Evolutionary conservation across 2,888 invertebrate genomes (phyloP).

Genomic region (Ectobius pallidus): DNA sequence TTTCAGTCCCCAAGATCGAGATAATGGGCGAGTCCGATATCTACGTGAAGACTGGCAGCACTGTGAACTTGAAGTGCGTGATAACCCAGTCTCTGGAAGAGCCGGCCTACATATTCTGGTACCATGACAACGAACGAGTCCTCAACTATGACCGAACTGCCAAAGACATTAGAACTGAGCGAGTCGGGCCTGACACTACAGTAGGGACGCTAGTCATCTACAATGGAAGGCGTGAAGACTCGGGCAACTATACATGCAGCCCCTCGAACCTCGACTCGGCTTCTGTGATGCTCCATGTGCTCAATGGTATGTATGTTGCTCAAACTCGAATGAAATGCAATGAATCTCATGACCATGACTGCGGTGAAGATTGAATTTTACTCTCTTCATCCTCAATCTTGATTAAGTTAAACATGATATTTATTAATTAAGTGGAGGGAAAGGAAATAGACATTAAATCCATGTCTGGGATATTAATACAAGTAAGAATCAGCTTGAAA

Average conservation of each 20-base stretch:
- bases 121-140: slow-evolving; percentile 81
- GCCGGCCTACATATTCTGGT: slow-evolving; percentile 95
- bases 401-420: too few species aligned
- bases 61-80: slow-evolving; percentile 86
- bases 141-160: slow-evolving; percentile 74
- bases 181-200: slow-evolving; percentile 71
- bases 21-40: slow-evolving; percentile 88
- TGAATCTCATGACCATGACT: too few species aligned
- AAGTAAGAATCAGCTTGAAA: too few species aligned
- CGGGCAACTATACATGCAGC: slow-evolving; percentile 92
- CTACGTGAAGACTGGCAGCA: slow-evolving; percentile 90
- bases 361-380: too few species aligned
- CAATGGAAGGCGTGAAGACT: slow-evolving; percentile 74
- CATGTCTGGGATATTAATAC: too few species aligned
- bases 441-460: too few species aligned
- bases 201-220: slow-evolving; percentile 77
- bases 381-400: too few species aligned
- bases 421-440: too few species aligned
- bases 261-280: slow-evolving; percentile 91
- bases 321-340: too few species aligned
- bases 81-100: slow-evolving; percentile 90
- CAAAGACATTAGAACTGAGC: slow-evolving; percentile 73
- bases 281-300: slow-evolving; percentile 86
- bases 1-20: slow-evolving; percentile 88
- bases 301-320: slow-evolving; percentile 81